phyloP scores from a whole-genome alignment of 2,113 vertebrate species.

The Chionis minor region DNA sequence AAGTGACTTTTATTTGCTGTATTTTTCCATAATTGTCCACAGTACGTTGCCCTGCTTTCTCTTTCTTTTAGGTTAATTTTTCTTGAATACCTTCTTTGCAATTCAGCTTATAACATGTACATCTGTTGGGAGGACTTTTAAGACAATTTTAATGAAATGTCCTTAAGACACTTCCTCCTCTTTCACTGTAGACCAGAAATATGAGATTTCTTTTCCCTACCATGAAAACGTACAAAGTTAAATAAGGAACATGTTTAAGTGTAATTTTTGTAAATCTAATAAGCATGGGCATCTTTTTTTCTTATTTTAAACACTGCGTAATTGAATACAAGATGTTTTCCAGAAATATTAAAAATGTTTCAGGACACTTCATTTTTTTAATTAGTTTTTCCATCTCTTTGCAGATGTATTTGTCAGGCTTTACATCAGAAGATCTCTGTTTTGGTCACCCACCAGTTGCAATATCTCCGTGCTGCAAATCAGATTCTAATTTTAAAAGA shows the following conservation, averaged over 20 bases:
- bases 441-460: conserved; percentile 94
- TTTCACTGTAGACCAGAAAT: background rate
- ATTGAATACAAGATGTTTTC: background rate
- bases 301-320: background rate
- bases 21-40: background rate
- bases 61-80: background rate
- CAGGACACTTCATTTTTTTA: background rate
- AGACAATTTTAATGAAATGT: background rate
- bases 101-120: background rate
- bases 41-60: background rate
- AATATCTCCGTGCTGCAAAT: conserved; percentile 88
- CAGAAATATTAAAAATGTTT: background rate
- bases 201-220: background rate
- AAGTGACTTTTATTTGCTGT: background rate
- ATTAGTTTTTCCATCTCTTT: background rate
- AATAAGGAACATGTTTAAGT: background rate
- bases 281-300: background rate
- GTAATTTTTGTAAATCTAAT: background rate
- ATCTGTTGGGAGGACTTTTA: background rate
- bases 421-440: conserved; percentile 88
- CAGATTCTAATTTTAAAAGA: conserved; percentile 93
- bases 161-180: background rate
- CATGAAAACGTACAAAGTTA: background rate
- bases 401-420: conserved; percentile 91
- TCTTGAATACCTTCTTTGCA: background rate